Evolutionary conservation across 1,140 invertebrate species (phyloP), one percentile per base, ranked within the genome.

Genomic region (Agrypnia vestita): DNA sequence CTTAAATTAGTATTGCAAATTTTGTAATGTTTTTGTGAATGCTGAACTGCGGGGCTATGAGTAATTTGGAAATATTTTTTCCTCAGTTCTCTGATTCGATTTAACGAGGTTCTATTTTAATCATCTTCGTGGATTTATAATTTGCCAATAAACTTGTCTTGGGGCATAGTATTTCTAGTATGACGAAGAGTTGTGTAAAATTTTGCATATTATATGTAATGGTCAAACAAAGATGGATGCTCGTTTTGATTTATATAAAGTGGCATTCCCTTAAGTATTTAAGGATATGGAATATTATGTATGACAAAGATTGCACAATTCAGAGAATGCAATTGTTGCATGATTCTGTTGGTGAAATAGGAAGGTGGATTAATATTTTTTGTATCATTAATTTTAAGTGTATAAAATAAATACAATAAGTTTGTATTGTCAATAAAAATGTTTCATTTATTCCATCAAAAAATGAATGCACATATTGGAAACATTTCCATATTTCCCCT

Each of bases 341-440:
- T 21, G 1, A 59, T 35, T 21, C 55, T 59, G n/a, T 59, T 19
- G 17, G 3, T 10, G 17, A 59, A 35, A 35, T 35, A 59, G 55
- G 55, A 59, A 59, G 15, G 55, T 59, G 55, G n/a, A 59, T 59
- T 21, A 21, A 59, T 59, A 59, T 59, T 59, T 59, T 59, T 59
- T 59, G 55, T 59, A 59, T 59, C 25, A 35, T 35, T 35, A 35
- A 35, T 35, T 1, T 35, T 35, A 35, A 35, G 55, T 53, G 17
- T 21, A 21, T 56, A 59, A 59, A 35, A 59, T 59, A 19, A 59
- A 59, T 59, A 59, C 55, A 59, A 59, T 59, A 59, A 59, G 21
- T 21, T 59, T 21, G 17, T 59, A 59, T 59, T 59, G 55, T 59
- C 55, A 11, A 9, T 59, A 21, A 59, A 59, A 13, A 17, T 21